Base-by-base conservation (phyloP, 2,888 invertebrate genomes). In the Electrophaes corylata region DNA sequence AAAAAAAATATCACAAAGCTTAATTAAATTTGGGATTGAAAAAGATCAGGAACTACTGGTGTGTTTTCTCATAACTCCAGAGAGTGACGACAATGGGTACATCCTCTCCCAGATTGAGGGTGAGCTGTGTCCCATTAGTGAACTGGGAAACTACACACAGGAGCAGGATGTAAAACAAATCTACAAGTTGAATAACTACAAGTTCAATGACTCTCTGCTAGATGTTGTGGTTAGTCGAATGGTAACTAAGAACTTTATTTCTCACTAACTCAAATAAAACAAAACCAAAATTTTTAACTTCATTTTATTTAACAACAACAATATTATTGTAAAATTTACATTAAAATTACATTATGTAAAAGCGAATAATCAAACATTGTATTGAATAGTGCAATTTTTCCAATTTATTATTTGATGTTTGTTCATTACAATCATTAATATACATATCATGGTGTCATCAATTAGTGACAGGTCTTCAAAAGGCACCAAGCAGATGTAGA, bases 1-100 rank as follows among this genome's bases (percentile, higher is more conserved):
- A 0, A 95, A 93, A 72, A 95, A 95, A 69, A 96, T 96, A 63
- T 92, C 94, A 3, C 93, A 94, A 64, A 95, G 96, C 60, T 84
- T 96, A 46, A 86, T 78, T 47, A 94, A 90, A 59, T 96, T 95
- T 82, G 95, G 95, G 0, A 91, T 94, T 55, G 84, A 85, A 40
- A 80, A 77, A 35, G 84, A 81, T 16, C 56, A 65, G 3, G 78
- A 76, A 12, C 33, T 90, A 12, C 65, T 91, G 19, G 64, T 90
- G 26, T 88, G 90, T 66, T 86, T 90, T 54, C 56, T 90, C 18
- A 61, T 73, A 1, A 76, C 70, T 4, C 45, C 65, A 3, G 75
- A 74, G 3, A 63, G 54, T 10, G 81, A 84, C 52, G 61, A 65
- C 12, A 79, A 78, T 52, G 60, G 81, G 44, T 73, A 83, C 4